Base-by-base conservation (phyloP, 2,888 invertebrate genomes). In the Sinhomidia bicolor region DNA sequence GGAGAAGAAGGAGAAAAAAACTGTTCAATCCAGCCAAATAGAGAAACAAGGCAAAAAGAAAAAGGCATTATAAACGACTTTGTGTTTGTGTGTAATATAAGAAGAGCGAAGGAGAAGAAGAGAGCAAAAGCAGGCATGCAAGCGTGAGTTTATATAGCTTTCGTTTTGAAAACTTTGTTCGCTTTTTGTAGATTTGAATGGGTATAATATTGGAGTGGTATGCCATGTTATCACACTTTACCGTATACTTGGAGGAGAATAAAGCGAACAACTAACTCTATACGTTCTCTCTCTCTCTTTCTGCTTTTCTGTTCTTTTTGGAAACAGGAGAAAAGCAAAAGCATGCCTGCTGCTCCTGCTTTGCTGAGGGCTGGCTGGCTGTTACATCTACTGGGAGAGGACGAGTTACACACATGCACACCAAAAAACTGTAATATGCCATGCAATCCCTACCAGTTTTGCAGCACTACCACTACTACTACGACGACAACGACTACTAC, bases 131-230 rank as follows among this genome's bases (percentile, higher is more conserved):
- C 57, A 60, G 60, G 71, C 10, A 68, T 5, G 62, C 3, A 36
- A 9, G 68, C 76, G 65, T 78, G 51, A 68, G 85, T 85, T 85
- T 85, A 65, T 85, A 85, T 78, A 78, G 76, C 79, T 79, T 71
- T 85, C 68, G 36, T 80, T 44, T 44, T 65, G 54, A 78, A 85
- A 85, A 85, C 80, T 85, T 85, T 85, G 85, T 85, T 85, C 85
- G 36, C 68, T 85, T 57, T 47, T 62, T 74, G 81, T 62, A 81
- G 81, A 54, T 20, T 84, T 57, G 74, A 76, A 84, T 60, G 84
- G 44, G 41, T 32, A 68, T 83, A 51, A 32, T 54, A 65, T 54
- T 54, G 79, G 83, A 71, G 82, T 36, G 74, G 9, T 36, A 79
- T 79, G 60, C 79, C 36, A 79, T 60, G 79, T 79, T 76, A 79